These are phyloP conservation scores for Archaeoteleia sp. DNA, from an alignment of 2,888 invertebrate genomes.

Conservation along the genomic window DNA sequence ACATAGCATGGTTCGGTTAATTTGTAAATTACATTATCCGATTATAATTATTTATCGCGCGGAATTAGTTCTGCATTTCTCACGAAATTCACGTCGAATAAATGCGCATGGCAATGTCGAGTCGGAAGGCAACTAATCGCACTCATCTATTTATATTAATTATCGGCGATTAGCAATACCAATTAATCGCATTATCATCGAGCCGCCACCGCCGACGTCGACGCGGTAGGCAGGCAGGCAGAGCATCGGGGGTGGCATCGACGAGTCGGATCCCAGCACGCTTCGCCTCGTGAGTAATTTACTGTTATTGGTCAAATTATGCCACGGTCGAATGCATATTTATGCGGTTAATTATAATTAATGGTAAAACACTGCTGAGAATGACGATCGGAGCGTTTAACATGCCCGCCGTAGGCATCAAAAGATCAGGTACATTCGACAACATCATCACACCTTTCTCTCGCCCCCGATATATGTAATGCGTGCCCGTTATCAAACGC, in stretches of 20 bases:
- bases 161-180: slow-evolving; percentile 74
- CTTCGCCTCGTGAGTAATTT: slow-evolving; percentile 71
- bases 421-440: slow-evolving; percentile 48
- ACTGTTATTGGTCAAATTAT: slow-evolving; percentile 74
- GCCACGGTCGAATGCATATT: slow-evolving; percentile 74
- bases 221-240: slow-evolving; percentile 43
- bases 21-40: slow-evolving; percentile 55
- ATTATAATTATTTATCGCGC: slow-evolving; percentile 56
- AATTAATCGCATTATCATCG: slow-evolving; percentile 74
- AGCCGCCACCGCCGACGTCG: slow-evolving; percentile 53
- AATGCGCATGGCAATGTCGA: slow-evolving; percentile 52
- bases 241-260: slow-evolving; percentile 56
- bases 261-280: slow-evolving; percentile 58
- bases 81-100: slow-evolving; percentile 52
- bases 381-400: slow-evolving; percentile 64
- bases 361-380: slow-evolving; percentile 70
- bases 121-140: slow-evolving; percentile 69
- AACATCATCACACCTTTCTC: slow-evolving; percentile 48
- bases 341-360: slow-evolving; percentile 74
- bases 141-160: slow-evolving; percentile 75
- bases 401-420: slow-evolving; percentile 50
- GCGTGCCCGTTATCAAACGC: no score
- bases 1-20: slow-evolving; percentile 48
- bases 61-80: slow-evolving; percentile 55
- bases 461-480: no score